A percentile compares a stretch with the other conserved stretches of the same genome.
Conservation (phyloP, 2,113 vertebrate genomes). For the Noturus placidus region DNA sequence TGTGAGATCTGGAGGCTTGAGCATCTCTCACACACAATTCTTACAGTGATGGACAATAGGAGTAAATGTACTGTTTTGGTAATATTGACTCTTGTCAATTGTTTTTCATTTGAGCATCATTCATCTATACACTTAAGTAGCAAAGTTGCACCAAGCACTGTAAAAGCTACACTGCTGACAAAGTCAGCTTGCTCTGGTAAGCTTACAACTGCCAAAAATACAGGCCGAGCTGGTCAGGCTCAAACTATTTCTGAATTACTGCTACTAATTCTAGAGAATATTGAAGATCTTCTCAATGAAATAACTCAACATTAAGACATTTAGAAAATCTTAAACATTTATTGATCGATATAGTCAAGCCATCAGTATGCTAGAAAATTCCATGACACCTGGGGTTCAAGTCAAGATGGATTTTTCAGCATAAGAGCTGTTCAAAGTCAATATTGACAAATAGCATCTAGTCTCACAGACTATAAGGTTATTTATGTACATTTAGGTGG, state of each 20-base stretch:
- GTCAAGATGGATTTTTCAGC: background rate
- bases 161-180: background rate
- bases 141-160: background rate
- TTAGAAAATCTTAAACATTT: background rate
- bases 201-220: background rate
- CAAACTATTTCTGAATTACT: background rate
- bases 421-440: background rate
- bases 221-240: background rate
- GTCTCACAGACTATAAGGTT: background rate
- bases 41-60: background rate
- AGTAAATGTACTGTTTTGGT: no score
- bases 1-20: background rate
- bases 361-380: background rate
- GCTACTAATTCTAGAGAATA: background rate
- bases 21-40: background rate
- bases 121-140: background rate
- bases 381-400: background rate
- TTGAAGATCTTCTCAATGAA: background rate
- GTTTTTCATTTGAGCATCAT: background rate
- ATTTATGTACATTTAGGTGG: background rate
- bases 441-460: background rate
- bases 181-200: background rate
- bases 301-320: background rate
- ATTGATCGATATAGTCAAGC: background rate
- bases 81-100: background rate